Evolutionary conservation across 1,140 invertebrate species (phyloP).

Genomic region (Metaphire vulgaris): DNA sequence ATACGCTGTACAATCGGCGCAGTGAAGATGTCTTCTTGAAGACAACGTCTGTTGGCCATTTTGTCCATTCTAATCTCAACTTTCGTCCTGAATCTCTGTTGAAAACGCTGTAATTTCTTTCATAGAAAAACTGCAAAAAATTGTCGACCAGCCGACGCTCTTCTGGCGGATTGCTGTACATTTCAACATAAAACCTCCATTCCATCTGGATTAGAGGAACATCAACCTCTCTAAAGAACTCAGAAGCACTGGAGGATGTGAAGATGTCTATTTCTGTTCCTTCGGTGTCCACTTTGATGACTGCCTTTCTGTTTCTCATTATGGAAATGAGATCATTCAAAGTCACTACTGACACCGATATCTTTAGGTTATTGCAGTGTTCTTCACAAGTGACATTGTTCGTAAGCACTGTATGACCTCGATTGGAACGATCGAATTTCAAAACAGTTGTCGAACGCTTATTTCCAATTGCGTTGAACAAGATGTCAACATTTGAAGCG

Average conservation of each 20-base stretch:
- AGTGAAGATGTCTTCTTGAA: no score
- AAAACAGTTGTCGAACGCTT: background rate
- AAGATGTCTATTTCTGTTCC: background rate
- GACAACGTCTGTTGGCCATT: background rate
- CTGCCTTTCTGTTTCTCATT: background rate
- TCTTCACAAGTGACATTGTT: background rate
- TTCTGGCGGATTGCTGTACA: background rate
- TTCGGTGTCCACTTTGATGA: background rate
- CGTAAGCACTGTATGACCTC: background rate
- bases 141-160: background rate
- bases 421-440: background rate
- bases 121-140: background rate
- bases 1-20: no score
- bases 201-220: background rate
- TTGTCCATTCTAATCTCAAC: background rate
- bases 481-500: background rate
- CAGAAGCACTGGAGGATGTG: background rate
- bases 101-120: background rate
- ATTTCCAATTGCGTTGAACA: background rate
- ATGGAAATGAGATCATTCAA: background rate
- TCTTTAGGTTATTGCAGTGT: no score
- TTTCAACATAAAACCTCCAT: background rate
- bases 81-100: background rate
- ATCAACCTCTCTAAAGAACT: background rate
- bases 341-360: background rate